phyloP scores from a whole-genome alignment of 2,888 invertebrate species.

The Philereme vetulata region DNA sequence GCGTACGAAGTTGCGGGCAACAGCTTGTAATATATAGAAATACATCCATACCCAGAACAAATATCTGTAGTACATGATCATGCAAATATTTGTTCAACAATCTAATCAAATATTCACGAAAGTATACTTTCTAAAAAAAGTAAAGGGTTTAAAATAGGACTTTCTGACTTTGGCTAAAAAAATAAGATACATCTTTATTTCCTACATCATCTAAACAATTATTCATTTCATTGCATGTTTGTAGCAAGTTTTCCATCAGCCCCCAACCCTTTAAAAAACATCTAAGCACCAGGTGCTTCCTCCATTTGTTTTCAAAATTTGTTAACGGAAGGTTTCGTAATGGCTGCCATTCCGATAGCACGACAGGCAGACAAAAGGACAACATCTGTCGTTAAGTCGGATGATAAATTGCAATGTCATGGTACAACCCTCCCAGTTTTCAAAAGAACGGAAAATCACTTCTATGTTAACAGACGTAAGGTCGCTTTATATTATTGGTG shows the following conservation, averaged over 20 bases:
- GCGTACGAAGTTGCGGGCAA: no score
- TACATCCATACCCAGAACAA: no score
- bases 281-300: slow-evolving; percentile 25
- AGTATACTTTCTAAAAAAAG: no score
- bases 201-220: no score
- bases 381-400: slow-evolving; percentile 58
- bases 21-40: no score
- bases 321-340: slow-evolving; percentile 26
- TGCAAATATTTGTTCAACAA: no score
- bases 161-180: no score
- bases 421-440: slow-evolving; percentile 15
- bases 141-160: no score
- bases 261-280: slow-evolving; percentile 21
- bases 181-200: no score
- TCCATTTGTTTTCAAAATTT: slow-evolving; percentile 31
- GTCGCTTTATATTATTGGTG: background rate
- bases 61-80: no score
- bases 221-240: no score
- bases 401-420: slow-evolving; percentile 64
- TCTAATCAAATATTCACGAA: no score
- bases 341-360: slow-evolving; percentile 31
- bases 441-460: slow-evolving; percentile 4
- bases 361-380: slow-evolving; percentile 55
- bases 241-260: slow-evolving; percentile 8
- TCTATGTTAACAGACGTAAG: slow-evolving; percentile 8